Percentiles rank a stretch among this genome's conserved stretches.
These are phyloP conservation scores for Spheniscus humboldti DNA, from an alignment of 2,797 vertebrate species.

Conservation along the genomic window DNA sequence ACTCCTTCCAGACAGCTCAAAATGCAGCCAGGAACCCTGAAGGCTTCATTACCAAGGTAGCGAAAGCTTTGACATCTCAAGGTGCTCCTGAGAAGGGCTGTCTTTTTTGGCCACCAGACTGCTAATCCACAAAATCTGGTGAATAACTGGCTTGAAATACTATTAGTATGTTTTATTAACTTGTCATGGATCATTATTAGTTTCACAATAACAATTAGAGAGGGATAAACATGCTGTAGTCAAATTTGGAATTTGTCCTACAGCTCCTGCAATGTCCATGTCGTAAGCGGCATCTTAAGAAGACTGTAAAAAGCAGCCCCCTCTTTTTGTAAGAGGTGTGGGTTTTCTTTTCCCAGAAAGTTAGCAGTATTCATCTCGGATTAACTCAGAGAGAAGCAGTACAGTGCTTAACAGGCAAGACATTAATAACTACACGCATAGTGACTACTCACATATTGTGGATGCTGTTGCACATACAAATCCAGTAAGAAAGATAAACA, in stretches of 20 bases:
- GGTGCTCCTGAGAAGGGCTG: not conserved
- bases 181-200: not conserved
- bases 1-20: not conserved
- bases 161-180: not conserved
- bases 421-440: not conserved
- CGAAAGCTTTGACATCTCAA: not conserved
- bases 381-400: not conserved
- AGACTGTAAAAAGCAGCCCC: not conserved
- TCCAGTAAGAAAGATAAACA: not conserved
- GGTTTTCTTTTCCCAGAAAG: not conserved
- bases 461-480: not conserved
- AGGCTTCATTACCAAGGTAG: not conserved
- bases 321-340: not conserved
- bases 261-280: not conserved
- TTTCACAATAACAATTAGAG: not conserved
- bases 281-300: not conserved
- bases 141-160: not conserved
- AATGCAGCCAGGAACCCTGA: not conserved
- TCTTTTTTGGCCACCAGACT: not conserved
- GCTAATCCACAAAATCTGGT: not conserved
- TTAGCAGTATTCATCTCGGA: not conserved
- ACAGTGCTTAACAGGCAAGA: not conserved
- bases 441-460: not conserved
- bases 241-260: not conserved
- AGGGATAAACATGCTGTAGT: not conserved